Evolutionary conservation across 2,113 vertebrate species (phyloP), one percentile per base, ranked within the genome.

Genomic region (Otus sunia): DNA sequence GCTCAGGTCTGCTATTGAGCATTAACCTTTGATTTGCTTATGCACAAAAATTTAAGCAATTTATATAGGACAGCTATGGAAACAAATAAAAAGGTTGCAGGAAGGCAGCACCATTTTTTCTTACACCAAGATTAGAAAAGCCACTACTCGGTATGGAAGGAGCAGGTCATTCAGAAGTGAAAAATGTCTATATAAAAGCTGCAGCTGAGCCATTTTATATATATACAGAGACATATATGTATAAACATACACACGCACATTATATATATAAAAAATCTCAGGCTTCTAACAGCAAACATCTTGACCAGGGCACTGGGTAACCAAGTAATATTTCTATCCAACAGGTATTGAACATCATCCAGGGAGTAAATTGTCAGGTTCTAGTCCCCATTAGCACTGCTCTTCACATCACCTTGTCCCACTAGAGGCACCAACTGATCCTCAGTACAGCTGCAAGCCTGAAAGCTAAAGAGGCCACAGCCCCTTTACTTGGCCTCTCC

Each of bases 51-150:
- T 62, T 62, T 39, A 92, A 73, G 41, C 72, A 36, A 71, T 45
- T 83, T 85, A 55, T 37, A 76, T 3, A 71, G 41, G 86, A 41
- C 58, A 69, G 69, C 91, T 79, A 62, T 16, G 47, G 91, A 96
- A 93, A 95, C 77, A 96, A 96, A 90, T 60, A 82, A 8, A 63
- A 93, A 77, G 34, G 80, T 15, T 47, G 53, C 41, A 86, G 71
- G 41, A 88, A 91, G 50, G 90, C 50, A 94, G 50, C 50, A 76
- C 39, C 18, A 49, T 71, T 90, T 92, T 87, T 94, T 66, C 78
- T 92, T 62, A 60, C 36, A 30, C 27, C 41, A 58, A 63, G 86
- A 90, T 72, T 62, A 81, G 50, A 84, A 94, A 94, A 77, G 49
- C 41, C 58, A 12, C 53, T 73, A 39, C 30, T 73, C 32, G 10